These are phyloP conservation scores for Premnoplex brunnescens DNA, from an alignment of 2,797 vertebrate species.

Conservation along the genomic window DNA sequence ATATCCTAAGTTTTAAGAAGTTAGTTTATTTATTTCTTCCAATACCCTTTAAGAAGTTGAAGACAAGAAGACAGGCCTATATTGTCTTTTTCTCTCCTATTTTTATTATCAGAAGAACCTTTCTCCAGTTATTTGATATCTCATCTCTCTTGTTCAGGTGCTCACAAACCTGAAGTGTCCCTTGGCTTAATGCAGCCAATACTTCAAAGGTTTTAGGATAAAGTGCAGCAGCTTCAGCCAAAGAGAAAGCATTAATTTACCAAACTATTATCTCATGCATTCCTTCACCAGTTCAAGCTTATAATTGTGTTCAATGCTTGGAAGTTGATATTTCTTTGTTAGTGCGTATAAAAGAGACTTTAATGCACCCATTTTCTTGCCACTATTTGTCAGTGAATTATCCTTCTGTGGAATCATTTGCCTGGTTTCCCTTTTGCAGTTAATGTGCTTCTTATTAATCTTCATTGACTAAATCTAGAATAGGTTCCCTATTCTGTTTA, in stretches of 20 bases:
- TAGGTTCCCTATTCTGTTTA: neutral
- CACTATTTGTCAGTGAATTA: neutral
- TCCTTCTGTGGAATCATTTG: neutral
- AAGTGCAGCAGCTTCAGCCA: rapidly evolving
- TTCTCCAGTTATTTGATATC: neutral
- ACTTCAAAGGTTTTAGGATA: neutral
- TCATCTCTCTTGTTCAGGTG: neutral
- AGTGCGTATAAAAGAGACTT: neutral
- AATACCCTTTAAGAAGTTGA: neutral
- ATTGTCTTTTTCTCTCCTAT: neutral
- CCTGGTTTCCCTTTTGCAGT: neutral
- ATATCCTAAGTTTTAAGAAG: neutral
- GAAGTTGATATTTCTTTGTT: neutral
- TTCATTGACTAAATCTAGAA: neutral
- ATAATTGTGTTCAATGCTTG: neutral
- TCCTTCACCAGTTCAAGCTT: neutral
- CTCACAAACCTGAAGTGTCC: neutral
- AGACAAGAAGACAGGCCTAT: neutral
- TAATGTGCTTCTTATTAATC: neutral
- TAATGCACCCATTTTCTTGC: neutral
- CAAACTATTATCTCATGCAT: neutral
- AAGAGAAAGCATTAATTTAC: neutral
- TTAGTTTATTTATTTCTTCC: neutral
- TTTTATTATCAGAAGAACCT: neutral
- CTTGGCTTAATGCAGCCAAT: neutral